A percentile compares a stretch with the other conserved stretches of the same genome.
These are phyloP conservation scores for Erpetoichthys calabaricus DNA, from an alignment of 2,797 vertebrate genomes.

Conservation along the genomic window DNA sequence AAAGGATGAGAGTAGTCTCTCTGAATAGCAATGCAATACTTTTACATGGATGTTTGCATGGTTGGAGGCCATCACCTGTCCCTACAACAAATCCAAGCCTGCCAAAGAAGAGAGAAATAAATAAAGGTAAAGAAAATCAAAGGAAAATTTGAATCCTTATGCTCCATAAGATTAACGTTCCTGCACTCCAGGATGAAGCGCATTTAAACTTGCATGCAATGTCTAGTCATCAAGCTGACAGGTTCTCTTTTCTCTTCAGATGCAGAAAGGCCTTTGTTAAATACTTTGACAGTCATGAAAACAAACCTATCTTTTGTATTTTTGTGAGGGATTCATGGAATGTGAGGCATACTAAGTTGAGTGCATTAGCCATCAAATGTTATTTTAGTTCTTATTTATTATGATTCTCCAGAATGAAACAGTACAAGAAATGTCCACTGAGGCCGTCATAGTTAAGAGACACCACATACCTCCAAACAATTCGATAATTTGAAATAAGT, in stretches of 20 bases:
- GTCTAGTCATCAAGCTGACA: conserved; percentile 29
- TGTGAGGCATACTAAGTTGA: conserved; percentile 3
- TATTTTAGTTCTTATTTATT: too few relatives aligned
- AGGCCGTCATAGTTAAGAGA: too few relatives aligned
- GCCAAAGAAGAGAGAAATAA: conserved; percentile 12
- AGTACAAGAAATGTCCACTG: too few relatives aligned
- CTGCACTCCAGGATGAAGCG: conserved; percentile 23
- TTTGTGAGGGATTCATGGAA: conserved; percentile 33
- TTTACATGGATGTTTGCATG: conserved; percentile 14
- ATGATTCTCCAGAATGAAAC: too few relatives aligned
- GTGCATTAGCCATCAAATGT: too few relatives aligned
- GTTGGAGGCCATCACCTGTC: conserved; percentile 29
- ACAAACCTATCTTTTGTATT: conserved; percentile 26
- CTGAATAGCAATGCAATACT: background rate
- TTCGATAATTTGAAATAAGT: too few relatives aligned
- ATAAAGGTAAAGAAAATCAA: conserved; percentile 13
- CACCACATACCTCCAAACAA: too few relatives aligned
- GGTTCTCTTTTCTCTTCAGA: conserved; percentile 31
- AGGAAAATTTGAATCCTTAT: conserved; percentile 17
- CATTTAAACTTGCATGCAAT: conserved; percentile 24
- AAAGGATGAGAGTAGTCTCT: background rate
- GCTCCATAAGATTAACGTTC: conserved; percentile 24
- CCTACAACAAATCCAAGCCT: conserved; percentile 32
- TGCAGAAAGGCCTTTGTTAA: conserved; percentile 24
- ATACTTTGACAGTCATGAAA: conserved; percentile 21